Evolutionary conservation across 2,888 invertebrate species (phyloP), one percentile per base, ranked within the genome.

Genomic region (Macrosiphum euphorbiae): DNA sequence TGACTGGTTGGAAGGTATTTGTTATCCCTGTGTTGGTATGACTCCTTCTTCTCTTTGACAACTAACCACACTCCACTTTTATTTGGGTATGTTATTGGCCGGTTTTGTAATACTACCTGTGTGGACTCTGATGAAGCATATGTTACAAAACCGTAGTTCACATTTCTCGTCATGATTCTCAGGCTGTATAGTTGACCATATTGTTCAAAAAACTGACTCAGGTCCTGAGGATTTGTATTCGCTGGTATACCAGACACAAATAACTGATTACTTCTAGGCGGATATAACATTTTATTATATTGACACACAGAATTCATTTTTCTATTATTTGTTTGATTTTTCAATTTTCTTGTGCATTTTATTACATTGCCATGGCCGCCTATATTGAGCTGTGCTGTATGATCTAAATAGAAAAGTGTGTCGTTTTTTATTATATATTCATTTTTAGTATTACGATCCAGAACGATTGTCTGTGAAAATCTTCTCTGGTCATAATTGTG

Each of bases 241-340:
- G 44, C 47, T 41, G 92, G 88, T 78, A 92, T 92, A n/a, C 50
- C 41, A 20, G 92, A 88, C n/a, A 92, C n/a, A 78, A 88, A 92
- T 24, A 92, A 52, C 50, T 92, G 92, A 41, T 92, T 88, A 44
- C 92, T 92, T 85, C 35, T 67, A 26, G 92, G 92, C 2, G 88
- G 92, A 52, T 87, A 92, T 20, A 52, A 20, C 5, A 44, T 44
- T 58, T 47, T n/a, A 47, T 78, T 35, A 86, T 28, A 61, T n/a
- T 58, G 47, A 35, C 10, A 35, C 44, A 86, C 58, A 24, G 61
- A 24, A 4, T 24, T 26, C 28, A 92, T 44, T 92, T 92, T 90
- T 58, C 3, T 78, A 35, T 89, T 89, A 52, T 24, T 35, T 16
- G 78, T 52, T 91, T 91, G 41, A 16, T 91, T 84, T 52, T 2